These are phyloP conservation scores for Ephialtes manifestator DNA, from an alignment of 2,888 invertebrate genomes.

Conservation along the genomic window DNA sequence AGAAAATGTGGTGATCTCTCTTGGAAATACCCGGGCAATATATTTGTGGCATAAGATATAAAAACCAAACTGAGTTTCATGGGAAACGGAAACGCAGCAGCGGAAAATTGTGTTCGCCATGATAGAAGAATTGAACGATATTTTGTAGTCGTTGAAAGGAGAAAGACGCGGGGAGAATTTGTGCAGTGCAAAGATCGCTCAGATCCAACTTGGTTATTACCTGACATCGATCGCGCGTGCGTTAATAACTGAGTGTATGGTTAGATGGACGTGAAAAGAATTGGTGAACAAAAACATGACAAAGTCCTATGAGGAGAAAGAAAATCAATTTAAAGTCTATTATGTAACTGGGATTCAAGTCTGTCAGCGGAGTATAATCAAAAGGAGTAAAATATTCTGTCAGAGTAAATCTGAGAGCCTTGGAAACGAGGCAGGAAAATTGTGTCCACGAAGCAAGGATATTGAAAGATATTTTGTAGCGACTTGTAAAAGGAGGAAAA, in stretches of 20 bases:
- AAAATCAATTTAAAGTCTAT: too few species aligned
- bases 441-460: too few species aligned
- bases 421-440: too few species aligned
- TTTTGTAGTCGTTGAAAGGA: background rate
- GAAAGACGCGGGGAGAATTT: background rate
- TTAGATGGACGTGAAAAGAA: too few species aligned
- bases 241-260: background rate
- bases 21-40: background rate
- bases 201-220: background rate
- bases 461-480: too few species aligned
- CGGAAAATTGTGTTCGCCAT: slow-evolving; percentile 8
- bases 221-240: background rate
- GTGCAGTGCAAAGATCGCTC: background rate
- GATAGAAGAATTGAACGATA: slow-evolving; percentile 1
- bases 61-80: slow-evolving; percentile 1
- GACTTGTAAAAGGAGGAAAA: too few species aligned
- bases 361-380: too few species aligned
- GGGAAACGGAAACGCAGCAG: background rate
- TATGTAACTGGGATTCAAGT: too few species aligned
- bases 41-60: background rate
- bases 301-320: background rate
- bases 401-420: too few species aligned
- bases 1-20: background rate
- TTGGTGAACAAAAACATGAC: background rate
- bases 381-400: too few species aligned